Evolutionary conservation across 2,888 invertebrate genomes (phyloP).

Genomic region (Agapostemon virescens): DNA sequence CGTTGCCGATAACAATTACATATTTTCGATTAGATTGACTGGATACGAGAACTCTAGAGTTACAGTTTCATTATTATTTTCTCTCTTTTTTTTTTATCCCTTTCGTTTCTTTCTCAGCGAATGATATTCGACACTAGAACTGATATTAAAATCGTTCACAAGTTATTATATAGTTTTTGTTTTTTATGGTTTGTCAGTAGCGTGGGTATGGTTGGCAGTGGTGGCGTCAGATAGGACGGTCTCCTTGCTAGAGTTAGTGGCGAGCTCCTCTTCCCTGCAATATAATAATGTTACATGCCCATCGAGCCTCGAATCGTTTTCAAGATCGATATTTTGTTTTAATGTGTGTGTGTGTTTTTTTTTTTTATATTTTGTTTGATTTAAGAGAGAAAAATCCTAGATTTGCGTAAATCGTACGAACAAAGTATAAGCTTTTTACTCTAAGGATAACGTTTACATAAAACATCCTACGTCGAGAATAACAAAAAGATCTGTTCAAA

Average conservation of each 20-base stretch:
- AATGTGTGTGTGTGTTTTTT: slow-evolving; percentile 17
- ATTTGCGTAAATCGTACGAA: slow-evolving; percentile 34
- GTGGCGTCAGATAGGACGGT: slow-evolving; percentile 79
- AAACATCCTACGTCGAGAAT: slow-evolving; percentile 44
- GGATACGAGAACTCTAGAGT: slow-evolving; percentile 49
- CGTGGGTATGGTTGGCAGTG: slow-evolving; percentile 78
- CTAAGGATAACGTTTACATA: slow-evolving; percentile 35
- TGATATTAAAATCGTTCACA: slow-evolving; percentile 54
- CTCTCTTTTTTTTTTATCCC: slow-evolving; percentile 11
- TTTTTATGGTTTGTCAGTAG: slow-evolving; percentile 74
- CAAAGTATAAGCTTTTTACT: slow-evolving; percentile 36
- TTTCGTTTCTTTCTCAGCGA: slow-evolving; percentile 36
- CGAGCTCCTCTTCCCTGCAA: slow-evolving; percentile 80
- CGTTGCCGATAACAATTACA: slow-evolving; percentile 57
- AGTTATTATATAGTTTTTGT: slow-evolving; percentile 33
- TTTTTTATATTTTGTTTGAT: slow-evolving; percentile 19
- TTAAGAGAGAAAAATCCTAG: slow-evolving; percentile 46
- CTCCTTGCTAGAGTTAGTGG: slow-evolving; percentile 80
- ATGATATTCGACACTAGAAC: slow-evolving; percentile 53
- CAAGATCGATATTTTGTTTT: slow-evolving; percentile 16
- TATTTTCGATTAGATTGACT: slow-evolving; percentile 49
- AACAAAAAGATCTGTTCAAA: slow-evolving; percentile 16
- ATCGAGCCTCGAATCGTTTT: slow-evolving; percentile 66
- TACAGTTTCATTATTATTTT: slow-evolving; percentile 25
- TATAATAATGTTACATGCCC: slow-evolving; percentile 78